These are phyloP conservation scores for Seira ritae DNA, from an alignment of 2,888 invertebrate genomes.

Conservation along the genomic window DNA sequence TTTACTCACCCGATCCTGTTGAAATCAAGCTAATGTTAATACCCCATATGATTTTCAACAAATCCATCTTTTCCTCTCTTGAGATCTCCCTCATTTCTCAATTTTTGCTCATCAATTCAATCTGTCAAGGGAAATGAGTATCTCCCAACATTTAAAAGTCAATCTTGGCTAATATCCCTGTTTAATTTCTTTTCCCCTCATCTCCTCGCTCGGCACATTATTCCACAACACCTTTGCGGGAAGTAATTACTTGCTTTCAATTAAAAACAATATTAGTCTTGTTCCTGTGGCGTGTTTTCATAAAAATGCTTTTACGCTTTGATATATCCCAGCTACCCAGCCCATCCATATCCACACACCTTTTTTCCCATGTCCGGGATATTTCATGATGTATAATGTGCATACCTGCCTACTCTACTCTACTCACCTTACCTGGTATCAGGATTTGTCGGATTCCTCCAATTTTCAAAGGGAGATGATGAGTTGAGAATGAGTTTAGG, in stretches of 20 bases:
- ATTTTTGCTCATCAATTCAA: slow-evolving; percentile 33
- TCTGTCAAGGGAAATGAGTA: slow-evolving; percentile 22
- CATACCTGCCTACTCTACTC: too few species aligned
- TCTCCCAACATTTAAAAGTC: slow-evolving; percentile 41
- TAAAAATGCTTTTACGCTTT: neutral
- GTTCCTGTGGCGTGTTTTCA: slow-evolving; percentile 49
- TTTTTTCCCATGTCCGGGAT: too few species aligned
- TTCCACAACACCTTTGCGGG: slow-evolving; percentile 57
- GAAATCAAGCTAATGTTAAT: too few species aligned
- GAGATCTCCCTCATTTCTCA: slow-evolving; percentile 38
- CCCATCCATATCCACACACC: too few species aligned
- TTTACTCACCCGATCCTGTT: slow-evolving; percentile 2
- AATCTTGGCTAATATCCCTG: slow-evolving; percentile 35
- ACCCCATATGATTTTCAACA: slow-evolving; percentile 38
- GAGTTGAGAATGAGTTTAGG: slow-evolving; percentile 67
- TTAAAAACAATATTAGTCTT: slow-evolving; percentile 67
- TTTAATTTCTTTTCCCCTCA: slow-evolving; percentile 29
- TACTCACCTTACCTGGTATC: too few species aligned
- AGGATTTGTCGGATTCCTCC: slow-evolving; percentile 46
- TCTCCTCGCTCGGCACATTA: slow-evolving; percentile 50
- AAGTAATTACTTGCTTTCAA: slow-evolving; percentile 66
- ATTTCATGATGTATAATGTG: too few species aligned
- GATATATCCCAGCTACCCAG: too few species aligned
- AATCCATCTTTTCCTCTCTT: slow-evolving; percentile 48
- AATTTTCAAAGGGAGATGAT: slow-evolving; percentile 61